Percentiles rank a stretch among this genome's conserved stretches.
These are phyloP conservation scores for Megalopta genalis DNA, from an alignment of 1,140 invertebrate species.

Conservation along the genomic window DNA sequence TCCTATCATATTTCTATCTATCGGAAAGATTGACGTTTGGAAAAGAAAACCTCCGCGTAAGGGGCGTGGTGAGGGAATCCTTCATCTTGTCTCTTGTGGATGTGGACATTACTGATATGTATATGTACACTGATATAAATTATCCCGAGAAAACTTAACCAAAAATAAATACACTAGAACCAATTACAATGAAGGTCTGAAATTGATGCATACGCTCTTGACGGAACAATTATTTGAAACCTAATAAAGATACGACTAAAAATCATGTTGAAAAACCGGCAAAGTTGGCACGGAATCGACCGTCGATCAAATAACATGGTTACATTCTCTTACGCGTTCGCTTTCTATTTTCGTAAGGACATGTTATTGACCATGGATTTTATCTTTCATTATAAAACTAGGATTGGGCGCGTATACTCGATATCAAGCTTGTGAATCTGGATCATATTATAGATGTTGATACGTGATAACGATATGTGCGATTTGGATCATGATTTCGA, in stretches of 20 bases:
- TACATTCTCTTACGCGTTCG: background rate
- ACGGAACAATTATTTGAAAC: background rate
- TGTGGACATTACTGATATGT: no score
- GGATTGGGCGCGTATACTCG: background rate
- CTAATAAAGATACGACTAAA: background rate
- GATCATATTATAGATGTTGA: slow-evolving; percentile 13
- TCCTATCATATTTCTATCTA: no score
- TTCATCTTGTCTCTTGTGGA: no score
- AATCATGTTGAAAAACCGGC: background rate
- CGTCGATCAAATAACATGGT: background rate
- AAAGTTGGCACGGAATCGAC: background rate
- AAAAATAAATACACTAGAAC: background rate
- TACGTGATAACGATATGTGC: slow-evolving; percentile 13
- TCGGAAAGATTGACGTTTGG: no score
- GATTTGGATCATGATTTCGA: slow-evolving; percentile 47
- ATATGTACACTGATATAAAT: no score
- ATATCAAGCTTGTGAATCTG: slow-evolving; percentile 4
- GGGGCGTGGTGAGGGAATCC: no score
- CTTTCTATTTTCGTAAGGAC: background rate
- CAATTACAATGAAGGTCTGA: no score
- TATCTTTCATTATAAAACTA: slow-evolving; percentile 25
- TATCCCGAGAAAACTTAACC: no score
- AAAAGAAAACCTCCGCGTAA: no score
- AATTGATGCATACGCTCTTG: background rate
- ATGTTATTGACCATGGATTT: background rate